Evolutionary conservation across 53 echinoderm and acorn worm species (phyloP), one percentile per base, ranked within the genome.

Genomic region (Astropecten irregularis): DNA sequence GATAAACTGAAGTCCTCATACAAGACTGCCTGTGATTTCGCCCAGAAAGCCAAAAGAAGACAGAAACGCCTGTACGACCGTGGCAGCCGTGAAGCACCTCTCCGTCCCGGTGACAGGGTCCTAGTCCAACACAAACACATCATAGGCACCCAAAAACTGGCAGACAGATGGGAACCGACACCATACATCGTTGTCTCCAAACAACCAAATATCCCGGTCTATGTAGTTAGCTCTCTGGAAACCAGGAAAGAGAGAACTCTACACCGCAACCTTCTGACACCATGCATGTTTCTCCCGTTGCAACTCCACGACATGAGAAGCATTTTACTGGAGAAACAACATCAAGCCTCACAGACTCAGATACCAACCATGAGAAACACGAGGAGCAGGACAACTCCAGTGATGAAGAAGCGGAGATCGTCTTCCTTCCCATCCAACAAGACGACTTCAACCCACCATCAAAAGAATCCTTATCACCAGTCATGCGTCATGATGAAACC

Each of bases 221-320:
- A 81, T 29, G 58, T 38, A 9, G 48, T 81, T 31, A 61, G 54
- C 32, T 49, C 53, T 34, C 49, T 66, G 11, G 56, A 55, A 48
- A 69, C 40, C 7, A 59, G 68, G 15, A 55, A 77, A 40, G 65
- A 60, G 30, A 46, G 79, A 35, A 49, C 69, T 46, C 36, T 76
- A 19, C 82, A 88, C 27, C 65, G 88, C 8, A 73, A 73, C 53
- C 71, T 88, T 13, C 82, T 73, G 9, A 54, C 67, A n/a, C 83
- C 83, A 2, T 83, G 83, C 40, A 77, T 77, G 77, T 56, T 77
- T 15, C 58, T 77, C 26, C 77, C 77, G 5, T 11, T 77, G 1
- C 21, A 68, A 68, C 21, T 44, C n/a, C 11, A 25, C 40, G 68
- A 68, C 7, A 40, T 19, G 27, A n/a, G n/a, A 49, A 1, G n/a